A percentile compares a stretch with the other conserved stretches of the same genome.
Conservation (phyloP, 2,888 invertebrate genomes). For the Micropterix aruncella region DNA sequence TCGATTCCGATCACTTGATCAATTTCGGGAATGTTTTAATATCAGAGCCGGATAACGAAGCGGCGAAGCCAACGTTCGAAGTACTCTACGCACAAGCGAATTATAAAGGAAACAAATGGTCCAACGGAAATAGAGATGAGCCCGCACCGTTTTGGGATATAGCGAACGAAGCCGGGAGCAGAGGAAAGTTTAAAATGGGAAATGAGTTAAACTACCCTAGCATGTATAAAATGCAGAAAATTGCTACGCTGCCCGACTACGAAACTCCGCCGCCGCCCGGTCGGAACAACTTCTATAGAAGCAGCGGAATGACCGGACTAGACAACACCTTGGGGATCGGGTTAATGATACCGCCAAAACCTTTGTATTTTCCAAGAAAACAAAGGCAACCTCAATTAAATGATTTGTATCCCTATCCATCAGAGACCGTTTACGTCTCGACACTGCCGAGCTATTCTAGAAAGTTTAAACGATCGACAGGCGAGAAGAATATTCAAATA, state of each 20-base stretch:
- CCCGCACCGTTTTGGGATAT: slow-evolving; percentile 18
- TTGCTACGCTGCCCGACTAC: slow-evolving; percentile 19
- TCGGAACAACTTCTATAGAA: not conserved
- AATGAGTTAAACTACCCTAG: slow-evolving; percentile 5
- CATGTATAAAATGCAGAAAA: not conserved
- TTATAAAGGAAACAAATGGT: slow-evolving; percentile 11
- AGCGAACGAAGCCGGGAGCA: slow-evolving; percentile 15
- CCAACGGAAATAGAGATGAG: slow-evolving; percentile 10
- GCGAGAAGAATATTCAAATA: slow-evolving; percentile 27
- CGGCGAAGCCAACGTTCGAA: slow-evolving; percentile 6
- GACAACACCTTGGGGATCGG: not conserved
- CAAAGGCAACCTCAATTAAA: slow-evolving; percentile 11
- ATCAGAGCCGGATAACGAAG: not conserved
- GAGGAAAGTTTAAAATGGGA: slow-evolving; percentile 15
- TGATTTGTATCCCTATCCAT: slow-evolving; percentile 25
- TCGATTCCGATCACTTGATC: not conserved
- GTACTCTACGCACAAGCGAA: slow-evolving; percentile 9
- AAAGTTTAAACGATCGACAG: slow-evolving; percentile 15
- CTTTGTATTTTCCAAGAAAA: not conserved
- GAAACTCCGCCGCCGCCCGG: slow-evolving; percentile 24
- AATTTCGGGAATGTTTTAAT: not conserved
- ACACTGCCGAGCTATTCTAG: not conserved
- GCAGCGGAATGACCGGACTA: not conserved
- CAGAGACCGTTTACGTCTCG: slow-evolving; percentile 13
- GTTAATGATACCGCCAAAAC: not conserved